Evolutionary conservation across 1,140 invertebrate genomes (phyloP), one percentile per base, ranked within the genome.

Genomic region (Adoxophyes honmai): DNA sequence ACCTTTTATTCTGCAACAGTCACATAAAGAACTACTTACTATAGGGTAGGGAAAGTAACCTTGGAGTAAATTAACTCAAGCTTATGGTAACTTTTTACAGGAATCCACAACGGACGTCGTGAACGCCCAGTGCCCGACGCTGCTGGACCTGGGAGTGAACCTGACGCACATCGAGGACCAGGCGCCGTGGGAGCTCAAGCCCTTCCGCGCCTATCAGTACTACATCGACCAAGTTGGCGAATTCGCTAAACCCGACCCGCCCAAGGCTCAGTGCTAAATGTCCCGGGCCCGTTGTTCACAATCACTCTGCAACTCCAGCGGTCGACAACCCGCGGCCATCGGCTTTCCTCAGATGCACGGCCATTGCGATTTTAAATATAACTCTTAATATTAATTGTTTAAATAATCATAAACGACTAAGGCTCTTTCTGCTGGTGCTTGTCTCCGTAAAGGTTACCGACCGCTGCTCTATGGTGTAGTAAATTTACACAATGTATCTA

Each of bases 121-220:
- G 6, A 65, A 91, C 2, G 70, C 78, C 11, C 91, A 91, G 11
- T 73, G 96, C 18, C 96, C 95, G 13, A 96, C 94, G 0, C 81
- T 98, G 38, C 95, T 96, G 80, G 97, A 98, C 90, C 91, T 98
- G 60, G 97, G 96, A 37, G 92, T 99, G 0, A 88, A 82, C 38
- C 88, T 96, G 35, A 95, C 93, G 0, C 62, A 88, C 0, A 92
- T 98, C 85, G 96, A 97, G 81, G 90, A 94, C 44, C 92, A 94
- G 82, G 92, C 94, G 8, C 91, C 93, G 4, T 97, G 94, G 93
- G 94, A 96, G 76, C 69, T 98, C 39, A 91, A 90, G 59, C 92
- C 92, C 5, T 93, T 85, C 72, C 90, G 91, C 35, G 90, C 90
- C 33, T 90, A 92, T 56, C 78, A 89, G 35, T 95, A 95, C 85